Evolutionary conservation across 53 echinoderm and acorn worm species (phyloP), one percentile per base, ranked within the genome.

Genomic region (Crossaster papposus): DNA sequence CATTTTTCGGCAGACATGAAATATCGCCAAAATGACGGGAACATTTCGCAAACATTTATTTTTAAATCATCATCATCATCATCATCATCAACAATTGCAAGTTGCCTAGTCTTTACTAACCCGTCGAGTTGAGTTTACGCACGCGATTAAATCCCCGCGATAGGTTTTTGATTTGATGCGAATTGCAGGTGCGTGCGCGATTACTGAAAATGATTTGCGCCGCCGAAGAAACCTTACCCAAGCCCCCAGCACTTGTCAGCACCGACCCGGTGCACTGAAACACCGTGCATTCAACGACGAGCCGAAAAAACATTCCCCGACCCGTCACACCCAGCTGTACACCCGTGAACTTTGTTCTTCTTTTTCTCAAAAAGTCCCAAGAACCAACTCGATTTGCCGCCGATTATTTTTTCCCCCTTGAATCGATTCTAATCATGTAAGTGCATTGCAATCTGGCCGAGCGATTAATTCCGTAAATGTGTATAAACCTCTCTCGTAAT

Each of bases 391-490:
- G 33, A 32, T 81, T 55, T 55, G 81, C 62, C 30, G 81, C 58
- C 81, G 54, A 23, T 55, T 34, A 1, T 65, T 32, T 32, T 17
- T 3, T 2, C 14, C 58, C 58, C 58, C 58, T 3, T 2, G 13
- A 78, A 63, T 8, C 36, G 81, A 63, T 81, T 13, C 64, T 82
- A 82, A 82, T 82, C 65, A 82, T 68, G 65, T 82, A 82, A 82
- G 82, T 82, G 24, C 26, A 82, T 37, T 35, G 82, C 82, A 82
- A 64, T 82, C 64, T 82, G 82, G 68, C 36, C 17, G 28, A 65
- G 44, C 24, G 44, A 82, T 82, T 68, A 82, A 82, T 82, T 82
- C 82, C 29, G 36, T 68, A 82, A 82, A 65, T 68, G 65, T 82
- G 82, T 82, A 65, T 44, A 44, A 44, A 44, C 82, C 62, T 68